Base-by-base conservation (phyloP, 2,113 vertebrate genomes). In the Phoxinus phoxinus region DNA sequence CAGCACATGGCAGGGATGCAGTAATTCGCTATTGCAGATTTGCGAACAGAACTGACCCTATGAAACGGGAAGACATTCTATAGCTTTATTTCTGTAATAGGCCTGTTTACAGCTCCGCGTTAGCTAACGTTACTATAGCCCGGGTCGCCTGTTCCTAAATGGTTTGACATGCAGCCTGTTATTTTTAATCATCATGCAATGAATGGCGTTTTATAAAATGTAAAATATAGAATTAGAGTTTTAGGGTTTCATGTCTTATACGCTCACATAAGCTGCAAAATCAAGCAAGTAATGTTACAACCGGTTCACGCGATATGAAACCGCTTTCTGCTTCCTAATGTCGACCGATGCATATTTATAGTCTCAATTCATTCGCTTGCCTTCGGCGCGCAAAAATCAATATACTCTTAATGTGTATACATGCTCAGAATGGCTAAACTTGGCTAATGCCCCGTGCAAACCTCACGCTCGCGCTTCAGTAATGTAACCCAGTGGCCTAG, bases 91-190 rank as follows among this genome's bases (percentile, higher is more conserved):
- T 83, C 81, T 56, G n/a, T 83, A 53, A 56, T 17, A 65, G 81
- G 81, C 81, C 81, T 83, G 63, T 72, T 72, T 83, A 83, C 65
- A 71, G 81, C 81, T 71, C 30, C 27, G 65, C 65, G 81, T 83
- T 82, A 83, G 30, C 80, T 41, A 35, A 35, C 32, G n/a, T 35
- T 35, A 41, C 41, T 83, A 13, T 69, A 83, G 81, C 81, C 44
- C 65, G 35, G 79, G 10, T 48, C 46, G 63, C 46, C 44, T 56
- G 81, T 72, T 83, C 65, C 65, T 72, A 25, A 67, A 69, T 48
- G 65, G 67, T 48, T 71, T 72, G 81, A 25, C 63, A 72, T 72
- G 4, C 10, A 72, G 32, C 15, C 48, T 56, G 48, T 83, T 83
- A 41, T 81, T 81, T 67, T 48, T 48, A 69, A 56, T 35, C 19